These are phyloP conservation scores for Ectropis crepuscularia DNA, from an alignment of 2,888 invertebrate species.

Conservation along the genomic window DNA sequence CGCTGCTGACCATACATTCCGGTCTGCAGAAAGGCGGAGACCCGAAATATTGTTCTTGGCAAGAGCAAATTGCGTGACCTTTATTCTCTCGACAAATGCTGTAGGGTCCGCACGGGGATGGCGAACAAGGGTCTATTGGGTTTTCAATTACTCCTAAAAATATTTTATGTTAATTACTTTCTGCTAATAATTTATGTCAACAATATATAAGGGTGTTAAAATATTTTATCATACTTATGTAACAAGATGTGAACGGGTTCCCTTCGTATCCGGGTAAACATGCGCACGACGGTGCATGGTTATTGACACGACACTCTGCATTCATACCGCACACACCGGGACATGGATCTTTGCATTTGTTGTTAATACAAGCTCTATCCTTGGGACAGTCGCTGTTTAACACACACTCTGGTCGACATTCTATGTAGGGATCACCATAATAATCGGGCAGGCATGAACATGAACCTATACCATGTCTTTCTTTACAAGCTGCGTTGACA, in stretches of 20 bases:
- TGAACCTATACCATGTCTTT: constrained; percentile 91
- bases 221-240: constrained; percentile 69
- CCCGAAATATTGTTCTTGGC: constrained; percentile 91
- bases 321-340: constrained; percentile 93
- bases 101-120: constrained; percentile 92
- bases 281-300: constrained; percentile 92
- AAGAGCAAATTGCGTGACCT: constrained; percentile 92
- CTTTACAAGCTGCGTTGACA: constrained; percentile 93
- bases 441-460: constrained; percentile 93
- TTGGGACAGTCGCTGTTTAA: constrained; percentile 92
- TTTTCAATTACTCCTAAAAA: constrained; percentile 69
- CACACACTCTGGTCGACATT: constrained; percentile 95
- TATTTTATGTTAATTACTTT: constrained; percentile 25
- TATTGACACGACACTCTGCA: constrained; percentile 92
- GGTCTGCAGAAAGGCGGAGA: constrained; percentile 91
- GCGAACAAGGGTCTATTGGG: constrained; percentile 83
- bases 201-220: constrained; percentile 10
- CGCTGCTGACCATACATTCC: constrained; percentile 93
- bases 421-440: constrained; percentile 93
- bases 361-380: constrained; percentile 91
- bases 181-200: constrained; percentile 22
- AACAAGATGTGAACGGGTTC: constrained; percentile 91
- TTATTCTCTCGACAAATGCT: constrained; percentile 90
- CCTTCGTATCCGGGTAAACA: constrained; percentile 91
- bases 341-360: constrained; percentile 94